Evolutionary conservation across 1,140 invertebrate genomes (phyloP).

Genomic region (Oryzaephilus surinamensis): DNA sequence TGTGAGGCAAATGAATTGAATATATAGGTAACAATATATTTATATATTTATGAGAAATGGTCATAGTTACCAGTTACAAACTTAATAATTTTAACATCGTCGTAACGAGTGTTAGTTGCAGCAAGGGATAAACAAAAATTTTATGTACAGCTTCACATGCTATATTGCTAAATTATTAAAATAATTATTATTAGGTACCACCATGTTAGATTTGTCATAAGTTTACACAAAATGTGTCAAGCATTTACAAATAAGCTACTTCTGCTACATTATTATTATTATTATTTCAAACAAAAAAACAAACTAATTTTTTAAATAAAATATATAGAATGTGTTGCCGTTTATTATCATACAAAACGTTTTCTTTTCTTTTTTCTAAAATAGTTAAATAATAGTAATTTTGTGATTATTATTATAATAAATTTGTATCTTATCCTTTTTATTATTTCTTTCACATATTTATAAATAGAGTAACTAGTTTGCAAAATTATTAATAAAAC

Average conservation of each 20-base stretch:
- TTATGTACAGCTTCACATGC: slow-evolving; percentile 14
- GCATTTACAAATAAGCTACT: slow-evolving; percentile 12
- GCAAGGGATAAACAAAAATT: slow-evolving; percentile 3
- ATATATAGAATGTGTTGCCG: slow-evolving; percentile 16
- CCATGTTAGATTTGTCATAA: slow-evolving; percentile 13
- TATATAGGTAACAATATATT: not conserved
- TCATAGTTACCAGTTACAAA: slow-evolving; percentile 8
- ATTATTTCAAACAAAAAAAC: no score
- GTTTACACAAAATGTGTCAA: slow-evolving; percentile 10
- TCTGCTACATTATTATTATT: no score
- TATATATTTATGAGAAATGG: not conserved
- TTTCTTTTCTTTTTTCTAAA: no score
- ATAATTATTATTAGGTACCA: not conserved
- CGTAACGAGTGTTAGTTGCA: slow-evolving; percentile 2
- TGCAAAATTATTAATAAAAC: no score
- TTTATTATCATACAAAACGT: no score
- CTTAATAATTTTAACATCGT: slow-evolving; percentile 2
- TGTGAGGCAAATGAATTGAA: slow-evolving; percentile 2
- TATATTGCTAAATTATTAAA: slow-evolving; percentile 13
- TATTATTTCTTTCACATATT: no score
- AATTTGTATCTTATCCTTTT: no score
- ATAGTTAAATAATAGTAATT: no score
- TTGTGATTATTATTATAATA: no score
- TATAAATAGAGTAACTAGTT: no score
- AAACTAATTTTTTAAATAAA: slow-evolving; percentile 14